These are phyloP conservation scores for Rhombomys opimus DNA, from an alignment of 2,113 vertebrate species.

Conservation along the genomic window DNA sequence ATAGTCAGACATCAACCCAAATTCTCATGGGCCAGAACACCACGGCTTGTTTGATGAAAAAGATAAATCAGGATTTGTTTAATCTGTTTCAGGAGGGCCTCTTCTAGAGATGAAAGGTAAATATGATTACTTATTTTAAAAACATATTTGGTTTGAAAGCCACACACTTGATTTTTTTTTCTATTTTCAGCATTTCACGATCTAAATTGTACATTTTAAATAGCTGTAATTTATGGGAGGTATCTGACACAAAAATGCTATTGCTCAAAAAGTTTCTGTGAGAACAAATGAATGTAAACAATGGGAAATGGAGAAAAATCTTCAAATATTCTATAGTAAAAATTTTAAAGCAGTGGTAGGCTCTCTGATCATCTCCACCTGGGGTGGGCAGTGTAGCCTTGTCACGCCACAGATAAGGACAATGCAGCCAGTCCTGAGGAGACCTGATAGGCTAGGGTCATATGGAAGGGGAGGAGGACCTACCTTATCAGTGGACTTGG, in stretches of 20 bases:
- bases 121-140: constrained; percentile 3
- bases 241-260: neutral
- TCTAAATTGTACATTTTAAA: neutral
- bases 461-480: too few relatives aligned
- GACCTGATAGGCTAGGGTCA: too few relatives aligned
- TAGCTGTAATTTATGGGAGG: neutral
- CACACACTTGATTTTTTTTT: neutral
- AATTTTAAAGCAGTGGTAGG: neutral
- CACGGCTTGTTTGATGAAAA: neutral
- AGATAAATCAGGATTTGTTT: neutral
- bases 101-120: neutral
- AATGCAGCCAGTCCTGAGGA: too few relatives aligned
- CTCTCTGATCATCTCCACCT: too few relatives aligned
- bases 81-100: neutral
- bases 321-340: rapidly evolving
- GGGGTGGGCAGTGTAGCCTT: too few relatives aligned
- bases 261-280: neutral
- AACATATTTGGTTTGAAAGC: constrained; percentile 18
- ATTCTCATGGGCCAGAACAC: neutral
- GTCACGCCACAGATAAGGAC: too few relatives aligned
- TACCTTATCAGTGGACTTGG: too few relatives aligned
- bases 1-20: neutral
- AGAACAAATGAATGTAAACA: neutral
- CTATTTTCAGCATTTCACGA: neutral
- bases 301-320: neutral